These are phyloP conservation scores for Pteromalus puparum DNA, from an alignment of 1,140 invertebrate species.

Conservation along the genomic window DNA sequence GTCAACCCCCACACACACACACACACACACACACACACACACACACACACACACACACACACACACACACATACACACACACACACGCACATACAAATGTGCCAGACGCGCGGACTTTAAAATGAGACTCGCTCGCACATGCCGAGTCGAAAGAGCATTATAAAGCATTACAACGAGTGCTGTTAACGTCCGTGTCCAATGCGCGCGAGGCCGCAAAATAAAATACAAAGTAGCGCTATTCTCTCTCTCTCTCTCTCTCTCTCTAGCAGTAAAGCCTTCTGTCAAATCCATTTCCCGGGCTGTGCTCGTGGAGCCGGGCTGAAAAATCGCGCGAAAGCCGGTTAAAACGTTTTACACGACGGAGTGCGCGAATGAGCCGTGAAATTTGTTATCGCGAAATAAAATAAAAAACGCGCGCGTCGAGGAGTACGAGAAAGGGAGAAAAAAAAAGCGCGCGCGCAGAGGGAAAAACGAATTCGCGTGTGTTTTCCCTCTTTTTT, in stretches of 20 bases:
- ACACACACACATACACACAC: no score
- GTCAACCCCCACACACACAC: not conserved
- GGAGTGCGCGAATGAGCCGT: constrained; percentile 38
- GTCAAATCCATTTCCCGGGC: constrained; percentile 70
- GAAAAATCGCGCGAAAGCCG: constrained; percentile 57
- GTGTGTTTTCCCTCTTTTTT: constrained; percentile 29
- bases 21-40: no score
- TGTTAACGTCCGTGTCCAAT: constrained; percentile 75
- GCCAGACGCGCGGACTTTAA: constrained; percentile 14
- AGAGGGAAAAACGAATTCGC: constrained; percentile 34
- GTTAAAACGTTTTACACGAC: constrained; percentile 58
- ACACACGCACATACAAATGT: not conserved
- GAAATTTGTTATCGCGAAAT: constrained; percentile 42
- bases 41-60: not conserved
- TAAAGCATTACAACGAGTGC: constrained; percentile 74
- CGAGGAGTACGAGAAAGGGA: not conserved
- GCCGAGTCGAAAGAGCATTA: constrained; percentile 64
- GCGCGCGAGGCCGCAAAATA: constrained; percentile 63
- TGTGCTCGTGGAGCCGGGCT: not conserved
- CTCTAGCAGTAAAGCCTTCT: constrained; percentile 66
- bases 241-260: no score
- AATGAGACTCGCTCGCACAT: constrained; percentile 11
- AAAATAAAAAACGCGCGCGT: not conserved
- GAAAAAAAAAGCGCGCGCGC: not conserved
- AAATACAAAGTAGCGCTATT: constrained; percentile 69